Percentiles rank a stretch among this genome's conserved stretches.
Conservation (phyloP, 2,888 invertebrate species). For the Ophion ellenae region DNA sequence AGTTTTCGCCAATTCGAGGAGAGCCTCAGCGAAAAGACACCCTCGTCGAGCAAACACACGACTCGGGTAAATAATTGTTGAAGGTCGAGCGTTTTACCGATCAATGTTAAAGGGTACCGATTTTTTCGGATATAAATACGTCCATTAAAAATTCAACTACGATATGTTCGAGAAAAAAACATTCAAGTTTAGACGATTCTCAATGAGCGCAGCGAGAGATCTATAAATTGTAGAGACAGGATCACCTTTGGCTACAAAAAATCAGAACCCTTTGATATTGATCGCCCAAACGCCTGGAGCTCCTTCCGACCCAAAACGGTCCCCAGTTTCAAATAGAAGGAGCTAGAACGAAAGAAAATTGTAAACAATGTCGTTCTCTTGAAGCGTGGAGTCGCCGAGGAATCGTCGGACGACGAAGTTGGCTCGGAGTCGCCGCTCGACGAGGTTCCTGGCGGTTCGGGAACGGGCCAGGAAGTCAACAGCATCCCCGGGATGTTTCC, state of each 20-base stretch:
- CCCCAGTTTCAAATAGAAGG: not conserved
- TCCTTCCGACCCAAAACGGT: not conserved
- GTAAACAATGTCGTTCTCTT: conserved; percentile 57
- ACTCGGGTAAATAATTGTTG: conserved; percentile 78
- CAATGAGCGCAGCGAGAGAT: too few relatives aligned
- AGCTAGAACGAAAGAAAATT: not conserved
- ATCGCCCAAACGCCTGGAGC: too few relatives aligned
- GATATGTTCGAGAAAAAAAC: not conserved
- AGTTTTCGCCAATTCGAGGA: conserved; percentile 87
- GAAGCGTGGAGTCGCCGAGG: conserved; percentile 88
- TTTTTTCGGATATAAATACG: too few relatives aligned
- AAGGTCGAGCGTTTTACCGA: too few relatives aligned
- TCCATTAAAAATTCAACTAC: not conserved
- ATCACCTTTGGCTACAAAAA: too few relatives aligned
- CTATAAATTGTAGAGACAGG: too few relatives aligned
- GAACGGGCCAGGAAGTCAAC: conserved; percentile 83
- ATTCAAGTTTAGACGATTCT: not conserved
- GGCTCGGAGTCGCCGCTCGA: conserved; percentile 93
- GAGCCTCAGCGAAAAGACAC: conserved; percentile 89
- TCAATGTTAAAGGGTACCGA: too few relatives aligned
- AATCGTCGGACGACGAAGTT: conserved; percentile 92
- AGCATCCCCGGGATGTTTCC: conserved; percentile 85
- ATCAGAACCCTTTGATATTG: too few relatives aligned
- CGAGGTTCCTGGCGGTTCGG: conserved; percentile 87
- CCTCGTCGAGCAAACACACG: conserved; percentile 87